Conservation (phyloP, 2,888 invertebrate genomes). For the Himalopsyche kuldschensis region DNA sequence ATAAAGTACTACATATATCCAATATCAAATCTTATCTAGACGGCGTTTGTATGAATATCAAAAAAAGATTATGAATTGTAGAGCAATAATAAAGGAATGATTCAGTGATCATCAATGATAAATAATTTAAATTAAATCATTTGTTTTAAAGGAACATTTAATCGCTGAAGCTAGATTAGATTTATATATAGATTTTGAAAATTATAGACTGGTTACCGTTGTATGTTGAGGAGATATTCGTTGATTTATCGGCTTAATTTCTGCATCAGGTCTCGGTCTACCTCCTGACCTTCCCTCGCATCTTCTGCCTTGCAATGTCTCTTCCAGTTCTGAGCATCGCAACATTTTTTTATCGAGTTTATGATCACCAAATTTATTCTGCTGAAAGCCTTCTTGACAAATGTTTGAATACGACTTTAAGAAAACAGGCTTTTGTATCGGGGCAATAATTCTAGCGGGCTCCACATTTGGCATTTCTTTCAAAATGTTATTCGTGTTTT, state of each 20-base stretch:
- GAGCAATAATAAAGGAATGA: too few species aligned
- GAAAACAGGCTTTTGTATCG: slow-evolving; percentile 30
- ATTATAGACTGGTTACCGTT: slow-evolving; percentile 7
- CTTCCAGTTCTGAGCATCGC: slow-evolving; percentile 41
- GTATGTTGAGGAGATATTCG: slow-evolving; percentile 22
- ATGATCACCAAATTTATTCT: neutral
- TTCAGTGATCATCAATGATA: too few species aligned
- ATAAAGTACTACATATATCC: too few species aligned
- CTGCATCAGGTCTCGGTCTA: slow-evolving; percentile 15
- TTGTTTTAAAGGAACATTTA: neutral
- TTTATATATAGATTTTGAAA: neutral
- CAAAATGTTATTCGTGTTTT: slow-evolving; percentile 1
- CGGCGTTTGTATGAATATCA: too few species aligned
- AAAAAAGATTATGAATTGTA: too few species aligned
- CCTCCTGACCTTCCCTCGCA: neutral
- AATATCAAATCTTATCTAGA: too few species aligned
- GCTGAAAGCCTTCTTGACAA: neutral
- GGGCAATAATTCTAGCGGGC: slow-evolving; percentile 2
- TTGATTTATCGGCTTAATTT: slow-evolving; percentile 8
- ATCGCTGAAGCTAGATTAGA: neutral
- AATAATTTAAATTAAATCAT: too few species aligned
- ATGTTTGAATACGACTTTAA: slow-evolving; percentile 6
- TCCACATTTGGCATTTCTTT: slow-evolving; percentile 9
- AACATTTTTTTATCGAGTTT: slow-evolving; percentile 38
- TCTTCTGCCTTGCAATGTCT: slow-evolving; percentile 32